Evolutionary conservation across 2,113 vertebrate genomes (phyloP).

Genomic region (Chiloscyllium plagiosum): DNA sequence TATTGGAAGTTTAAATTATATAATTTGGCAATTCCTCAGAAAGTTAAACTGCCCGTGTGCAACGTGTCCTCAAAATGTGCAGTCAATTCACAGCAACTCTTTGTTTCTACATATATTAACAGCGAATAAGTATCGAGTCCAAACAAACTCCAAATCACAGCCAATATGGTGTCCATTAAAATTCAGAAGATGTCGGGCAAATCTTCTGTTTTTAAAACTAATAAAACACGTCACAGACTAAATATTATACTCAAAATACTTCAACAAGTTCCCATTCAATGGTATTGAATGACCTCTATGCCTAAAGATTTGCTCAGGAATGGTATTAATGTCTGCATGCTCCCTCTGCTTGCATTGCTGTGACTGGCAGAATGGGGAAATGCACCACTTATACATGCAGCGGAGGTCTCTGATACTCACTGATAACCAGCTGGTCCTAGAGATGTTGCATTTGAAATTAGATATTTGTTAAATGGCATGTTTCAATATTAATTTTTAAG

Average conservation of each 20-base stretch:
- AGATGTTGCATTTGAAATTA: conserved; percentile 27
- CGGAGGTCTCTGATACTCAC: neutral
- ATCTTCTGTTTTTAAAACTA: neutral
- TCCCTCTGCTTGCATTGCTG: neutral
- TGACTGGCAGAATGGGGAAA: neutral
- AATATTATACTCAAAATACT: neutral
- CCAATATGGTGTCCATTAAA: neutral
- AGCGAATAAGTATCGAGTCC: neutral
- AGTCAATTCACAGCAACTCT: neutral
- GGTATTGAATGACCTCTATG: neutral
- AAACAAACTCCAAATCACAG: neutral
- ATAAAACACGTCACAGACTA: neutral
- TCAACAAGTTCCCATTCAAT: neutral
- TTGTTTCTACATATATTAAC: neutral
- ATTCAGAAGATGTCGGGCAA: neutral
- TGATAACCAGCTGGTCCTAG: conserved; percentile 9
- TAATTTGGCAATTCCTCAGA: neutral
- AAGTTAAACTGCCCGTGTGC: neutral
- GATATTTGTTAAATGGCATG: conserved; percentile 30
- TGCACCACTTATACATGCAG: neutral
- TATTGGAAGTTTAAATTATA: neutral
- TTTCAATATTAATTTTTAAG: conserved; percentile 22
- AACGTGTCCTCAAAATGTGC: too few relatives aligned
- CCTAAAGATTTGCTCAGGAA: neutral
- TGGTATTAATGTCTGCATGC: neutral